Base-by-base conservation (phyloP, 2,888 invertebrate genomes). In the Orgyia antiqua region DNA sequence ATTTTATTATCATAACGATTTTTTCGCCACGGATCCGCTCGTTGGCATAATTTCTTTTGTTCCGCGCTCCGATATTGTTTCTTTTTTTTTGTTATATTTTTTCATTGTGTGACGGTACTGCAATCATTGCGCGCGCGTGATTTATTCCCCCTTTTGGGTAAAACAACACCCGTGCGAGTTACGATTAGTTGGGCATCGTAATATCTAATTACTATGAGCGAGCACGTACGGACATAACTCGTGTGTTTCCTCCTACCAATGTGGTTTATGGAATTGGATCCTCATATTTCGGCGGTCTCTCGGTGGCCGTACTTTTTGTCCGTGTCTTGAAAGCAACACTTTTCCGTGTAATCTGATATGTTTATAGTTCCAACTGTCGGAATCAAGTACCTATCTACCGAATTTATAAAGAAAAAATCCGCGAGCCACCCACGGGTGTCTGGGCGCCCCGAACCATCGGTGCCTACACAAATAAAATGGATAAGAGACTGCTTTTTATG, bases 131-230 rank as follows among this genome's bases (percentile, higher is more conserved):
- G 72, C 63, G 62, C 63, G 55, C 45, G 65, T 82, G 84, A 86
- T 84, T 86, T 82, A 84, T 83, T 77, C 75, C 69, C 83, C 83
- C 75, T 75, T 78, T 76, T 57, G 72, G 69, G 79, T 83, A 84
- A 84, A 86, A 86, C 83, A 84, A 84, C 82, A 77, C 78, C 78
- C 80, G 76, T 75, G 77, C 76, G 78, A 83, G 82, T 80, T 79
- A 80, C 84, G 80, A 86, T 84, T 84, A 86, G 79, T 71, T 57
- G 61, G 69, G 71, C 64, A 66, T 63, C 68, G 75, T 84, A 84
- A 84, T 86, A 86, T 84, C 82, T 86, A 84, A 86, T 84, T 84
- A 84, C 79, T 83, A 84, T 86, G 86, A 70, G 69, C 65, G 67
- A 67, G 82, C 86, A 86, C 86, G 86, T 83, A 79, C 79, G 55